Percentiles rank a stretch among this genome's conserved stretches.
Evolutionary conservation across 37 sponge, comb jelly and placozoan species (phyloP).

Genomic region (Haliclona indistincta): DNA sequence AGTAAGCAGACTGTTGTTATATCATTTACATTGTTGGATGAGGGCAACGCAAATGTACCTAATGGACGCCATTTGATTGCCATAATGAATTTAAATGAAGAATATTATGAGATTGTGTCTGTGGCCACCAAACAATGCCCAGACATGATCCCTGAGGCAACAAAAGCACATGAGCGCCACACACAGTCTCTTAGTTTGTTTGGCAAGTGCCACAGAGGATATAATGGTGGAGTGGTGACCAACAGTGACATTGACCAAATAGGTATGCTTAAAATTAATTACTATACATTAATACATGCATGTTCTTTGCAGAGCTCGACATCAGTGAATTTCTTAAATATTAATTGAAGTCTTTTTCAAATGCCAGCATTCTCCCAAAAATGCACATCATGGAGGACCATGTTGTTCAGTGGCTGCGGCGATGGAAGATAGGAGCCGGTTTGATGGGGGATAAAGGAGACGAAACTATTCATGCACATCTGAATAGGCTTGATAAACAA

Average conservation of each 20-base stretch:
- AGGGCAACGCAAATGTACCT: too few relatives aligned
- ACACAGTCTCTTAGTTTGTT: conserved; percentile 14
- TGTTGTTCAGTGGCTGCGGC: too few relatives aligned
- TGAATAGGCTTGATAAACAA: conserved; percentile 16
- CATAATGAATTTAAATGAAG: too few relatives aligned
- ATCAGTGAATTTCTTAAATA: conserved; percentile 13
- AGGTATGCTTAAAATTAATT: too few relatives aligned
- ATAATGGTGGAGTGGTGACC: not conserved
- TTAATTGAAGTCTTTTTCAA: conserved; percentile 21
- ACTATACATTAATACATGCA: too few relatives aligned
- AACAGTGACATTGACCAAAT: not conserved
- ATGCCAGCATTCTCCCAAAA: conserved; percentile 29
- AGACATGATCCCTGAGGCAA: too few relatives aligned
- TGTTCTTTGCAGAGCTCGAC: not conserved
- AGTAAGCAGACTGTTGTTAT: too few relatives aligned
- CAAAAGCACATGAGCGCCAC: too few relatives aligned
- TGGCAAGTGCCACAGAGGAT: conserved; percentile 18
- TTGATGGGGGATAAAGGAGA: conserved; percentile 47
- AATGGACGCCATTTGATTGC: too few relatives aligned
- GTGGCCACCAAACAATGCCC: too few relatives aligned
- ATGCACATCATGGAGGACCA: conserved; percentile 53
- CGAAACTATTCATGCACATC: conserved; percentile 28
- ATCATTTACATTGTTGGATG: too few relatives aligned
- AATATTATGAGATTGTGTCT: too few relatives aligned
- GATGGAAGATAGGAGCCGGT: conserved; percentile 25